Evolutionary conservation across 2,113 vertebrate genomes (phyloP).

Genomic region (Lophura nycthemera): DNA sequence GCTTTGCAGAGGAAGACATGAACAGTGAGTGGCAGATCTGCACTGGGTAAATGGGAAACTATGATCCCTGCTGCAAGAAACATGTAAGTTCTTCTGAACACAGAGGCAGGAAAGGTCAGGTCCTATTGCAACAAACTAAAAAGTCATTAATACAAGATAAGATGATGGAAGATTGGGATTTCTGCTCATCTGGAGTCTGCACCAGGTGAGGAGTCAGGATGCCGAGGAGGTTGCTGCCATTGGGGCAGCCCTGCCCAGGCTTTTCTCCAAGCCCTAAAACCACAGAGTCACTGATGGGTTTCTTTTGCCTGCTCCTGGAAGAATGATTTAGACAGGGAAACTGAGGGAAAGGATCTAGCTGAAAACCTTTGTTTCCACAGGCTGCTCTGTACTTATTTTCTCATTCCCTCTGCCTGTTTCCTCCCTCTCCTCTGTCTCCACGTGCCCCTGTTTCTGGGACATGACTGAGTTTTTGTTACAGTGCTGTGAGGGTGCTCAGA

Average conservation of each 20-base stretch:
- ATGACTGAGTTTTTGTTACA: not conserved
- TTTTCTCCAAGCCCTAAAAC: not conserved
- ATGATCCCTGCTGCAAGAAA: not conserved
- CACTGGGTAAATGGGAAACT: not conserved
- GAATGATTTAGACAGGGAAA: not conserved
- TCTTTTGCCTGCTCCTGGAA: not conserved
- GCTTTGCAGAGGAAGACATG: fast-evolving
- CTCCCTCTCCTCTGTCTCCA: not conserved
- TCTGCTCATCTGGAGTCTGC: not conserved
- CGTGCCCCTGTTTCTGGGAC: not conserved
- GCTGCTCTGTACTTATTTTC: not conserved
- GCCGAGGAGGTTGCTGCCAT: not conserved
- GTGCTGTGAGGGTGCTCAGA: not conserved
- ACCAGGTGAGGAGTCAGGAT: not conserved
- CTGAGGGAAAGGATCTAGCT: not conserved
- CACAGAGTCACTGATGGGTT: not conserved
- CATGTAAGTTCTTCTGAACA: no score
- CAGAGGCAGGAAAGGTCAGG: no score
- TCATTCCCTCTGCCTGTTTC: not conserved
- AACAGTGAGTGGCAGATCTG: not conserved
- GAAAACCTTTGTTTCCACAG: not conserved
- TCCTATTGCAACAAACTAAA: not conserved
- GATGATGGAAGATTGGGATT: not conserved
- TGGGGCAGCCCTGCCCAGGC: not conserved
- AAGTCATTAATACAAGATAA: not conserved